Evolutionary conservation across 2,797 vertebrate genomes (phyloP).

Genomic region (Enteromius viviparus): DNA sequence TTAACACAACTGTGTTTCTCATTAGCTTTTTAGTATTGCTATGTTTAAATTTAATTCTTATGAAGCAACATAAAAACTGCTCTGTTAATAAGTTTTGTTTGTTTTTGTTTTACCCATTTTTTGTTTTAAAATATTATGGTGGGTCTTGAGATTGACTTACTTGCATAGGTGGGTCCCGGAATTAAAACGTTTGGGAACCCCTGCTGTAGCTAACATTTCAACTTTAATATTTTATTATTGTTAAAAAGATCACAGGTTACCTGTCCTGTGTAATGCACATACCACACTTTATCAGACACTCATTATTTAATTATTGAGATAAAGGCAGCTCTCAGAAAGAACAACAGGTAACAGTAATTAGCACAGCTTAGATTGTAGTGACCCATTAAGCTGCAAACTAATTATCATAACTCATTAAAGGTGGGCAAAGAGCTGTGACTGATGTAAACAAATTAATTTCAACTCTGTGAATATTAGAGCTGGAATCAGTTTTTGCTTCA

Average conservation of each 20-base stretch:
- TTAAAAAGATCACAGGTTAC: slow-evolving; percentile 1
- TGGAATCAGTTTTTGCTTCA: slow-evolving; percentile 40
- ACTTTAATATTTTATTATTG: neutral
- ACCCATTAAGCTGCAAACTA: slow-evolving; percentile 56
- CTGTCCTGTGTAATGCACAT: slow-evolving; percentile 29
- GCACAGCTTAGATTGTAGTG: slow-evolving; percentile 50
- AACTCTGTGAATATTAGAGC: slow-evolving; percentile 56
- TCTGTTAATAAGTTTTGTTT: too few relatives aligned
- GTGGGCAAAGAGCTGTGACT: slow-evolving; percentile 55
- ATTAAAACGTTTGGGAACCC: too few relatives aligned
- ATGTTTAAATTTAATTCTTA: too few relatives aligned
- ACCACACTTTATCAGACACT: slow-evolving; percentile 51
- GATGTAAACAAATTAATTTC: slow-evolving; percentile 55
- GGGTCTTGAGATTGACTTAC: too few relatives aligned
- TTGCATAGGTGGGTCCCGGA: too few relatives aligned
- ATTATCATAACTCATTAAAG: slow-evolving; percentile 57
- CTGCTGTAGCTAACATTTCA: neutral
- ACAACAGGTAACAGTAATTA: slow-evolving; percentile 59
- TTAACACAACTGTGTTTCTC: too few relatives aligned
- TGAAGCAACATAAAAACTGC: too few relatives aligned
- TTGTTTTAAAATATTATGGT: too few relatives aligned
- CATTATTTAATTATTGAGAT: slow-evolving; percentile 55
- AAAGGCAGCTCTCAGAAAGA: slow-evolving; percentile 51
- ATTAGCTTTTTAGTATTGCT: too few relatives aligned
- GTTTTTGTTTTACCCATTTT: too few relatives aligned